Base-by-base conservation (phyloP, 1,140 invertebrate genomes). In the Monomorium pharaonis region DNA sequence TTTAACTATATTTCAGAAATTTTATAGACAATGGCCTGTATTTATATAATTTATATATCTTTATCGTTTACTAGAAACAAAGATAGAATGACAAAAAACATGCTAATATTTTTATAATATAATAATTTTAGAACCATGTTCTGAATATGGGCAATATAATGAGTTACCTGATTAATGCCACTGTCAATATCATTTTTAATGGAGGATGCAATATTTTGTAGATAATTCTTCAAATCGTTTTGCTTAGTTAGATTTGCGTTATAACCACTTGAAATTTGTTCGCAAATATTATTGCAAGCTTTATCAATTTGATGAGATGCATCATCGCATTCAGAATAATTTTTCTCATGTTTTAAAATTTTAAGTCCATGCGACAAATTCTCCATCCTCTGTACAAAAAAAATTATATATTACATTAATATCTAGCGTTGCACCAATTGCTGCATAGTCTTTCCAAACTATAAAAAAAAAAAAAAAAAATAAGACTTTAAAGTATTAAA, bases 101-200 rank as follows among this genome's bases (percentile, higher is more conserved):
- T n/a, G n/a, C n/a, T n/a, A n/a, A n/a, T n/a, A n/a, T n/a, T n/a
- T n/a, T n/a, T n/a, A n/a, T n/a, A n/a, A n/a, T n/a, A n/a, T n/a
- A n/a, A n/a, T n/a, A n/a, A n/a, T n/a, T n/a, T n/a, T n/a, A n/a
- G n/a, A n/a, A n/a, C n/a, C n/a, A n/a, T n/a, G n/a, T n/a, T n/a
- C n/a, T n/a, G n/a, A n/a, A n/a, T n/a, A n/a, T n/a, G n/a, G n/a
- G n/a, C n/a, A n/a, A n/a, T n/a, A 49, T n/a, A 1, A 72, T 27
- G 80, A 60, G 33, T 65, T 92, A 94, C 93, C 81, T 94, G 56
- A 78, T 93, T 83, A 7, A 92, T 78, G n/a, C 83, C 69, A 30
- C 77, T 67, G 33, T 72, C 76, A 56, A 93, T 58, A 74, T 91
- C 88, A 10, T 74, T 83, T 81, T 90, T 90, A 42, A 94, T 90